A percentile compares a stretch with the other conserved stretches of the same genome.
Evolutionary conservation across 1,140 invertebrate genomes (phyloP).

Genomic region (Drosophila burlai): DNA sequence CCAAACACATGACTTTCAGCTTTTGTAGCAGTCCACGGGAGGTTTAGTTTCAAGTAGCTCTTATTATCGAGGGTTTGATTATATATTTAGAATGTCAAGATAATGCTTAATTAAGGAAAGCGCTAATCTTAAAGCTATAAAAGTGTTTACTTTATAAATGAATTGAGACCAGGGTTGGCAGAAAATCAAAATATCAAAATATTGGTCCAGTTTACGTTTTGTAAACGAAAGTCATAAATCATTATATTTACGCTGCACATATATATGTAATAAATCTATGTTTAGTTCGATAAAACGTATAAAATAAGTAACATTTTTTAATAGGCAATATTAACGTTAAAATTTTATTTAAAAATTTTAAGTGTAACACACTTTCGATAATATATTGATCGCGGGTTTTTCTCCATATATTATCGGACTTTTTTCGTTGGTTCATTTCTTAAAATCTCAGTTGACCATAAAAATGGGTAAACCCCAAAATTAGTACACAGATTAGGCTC

Average conservation of each 20-base stretch:
- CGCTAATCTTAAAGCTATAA: constrained; percentile 20
- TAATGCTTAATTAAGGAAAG: constrained; percentile 6
- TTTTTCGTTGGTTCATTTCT: not conserved
- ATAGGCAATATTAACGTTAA: no score
- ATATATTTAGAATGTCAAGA: constrained; percentile 37
- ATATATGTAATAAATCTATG: no score
- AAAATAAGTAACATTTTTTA: no score
- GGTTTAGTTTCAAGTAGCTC: constrained; percentile 24
- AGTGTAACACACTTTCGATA: no score
- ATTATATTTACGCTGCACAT: no score
- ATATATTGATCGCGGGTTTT: no score
- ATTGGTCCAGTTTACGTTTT: no score
- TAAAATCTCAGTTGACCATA: not conserved
- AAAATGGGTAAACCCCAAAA: not conserved
- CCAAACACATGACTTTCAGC: not conserved
- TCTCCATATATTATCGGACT: no score
- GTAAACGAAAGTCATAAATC: no score
- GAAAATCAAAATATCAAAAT: no score
- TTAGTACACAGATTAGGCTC: not conserved
- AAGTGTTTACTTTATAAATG: not conserved
- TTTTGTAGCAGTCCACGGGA: constrained; percentile 21
- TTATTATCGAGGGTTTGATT: constrained; percentile 21
- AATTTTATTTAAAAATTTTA: no score
- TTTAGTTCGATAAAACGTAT: no score
- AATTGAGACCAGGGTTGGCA: not conserved